These are phyloP conservation scores for Platichthys stellatus DNA, from an alignment of 2,113 vertebrate species.

Conservation along the genomic window DNA sequence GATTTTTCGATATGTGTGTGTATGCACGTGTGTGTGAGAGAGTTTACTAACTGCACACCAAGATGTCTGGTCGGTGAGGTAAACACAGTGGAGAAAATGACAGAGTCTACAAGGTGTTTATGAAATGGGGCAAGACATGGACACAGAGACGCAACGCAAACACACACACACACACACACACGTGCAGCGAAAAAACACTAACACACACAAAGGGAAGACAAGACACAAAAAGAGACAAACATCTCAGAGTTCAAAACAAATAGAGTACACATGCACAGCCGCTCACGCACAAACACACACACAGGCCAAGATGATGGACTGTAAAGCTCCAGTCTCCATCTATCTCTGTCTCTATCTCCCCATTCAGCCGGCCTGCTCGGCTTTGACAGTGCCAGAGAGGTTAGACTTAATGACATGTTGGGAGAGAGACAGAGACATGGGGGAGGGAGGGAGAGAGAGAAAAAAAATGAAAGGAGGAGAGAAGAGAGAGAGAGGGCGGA, in stretches of 20 bases:
- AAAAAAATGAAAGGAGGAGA: constrained; percentile 32
- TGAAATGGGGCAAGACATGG: constrained; percentile 68
- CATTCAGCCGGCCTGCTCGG: constrained; percentile 69
- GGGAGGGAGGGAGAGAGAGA: constrained; percentile 39
- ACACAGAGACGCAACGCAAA: constrained; percentile 49
- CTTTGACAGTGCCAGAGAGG: constrained; percentile 76
- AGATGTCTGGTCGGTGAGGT: constrained; percentile 77
- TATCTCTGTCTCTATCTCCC: constrained; percentile 70
- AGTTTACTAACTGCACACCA: constrained; percentile 79
- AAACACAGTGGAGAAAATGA: constrained; percentile 82
- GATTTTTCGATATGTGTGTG: constrained; percentile 43
- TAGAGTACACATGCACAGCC: constrained; percentile 27
- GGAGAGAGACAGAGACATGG: constrained; percentile 57
- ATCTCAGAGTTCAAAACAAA: constrained; percentile 59
- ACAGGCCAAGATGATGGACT: constrained; percentile 64
- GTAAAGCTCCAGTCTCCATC: constrained; percentile 65
- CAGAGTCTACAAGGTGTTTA: constrained; percentile 80
- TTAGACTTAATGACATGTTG: constrained; percentile 79
- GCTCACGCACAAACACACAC: constrained; percentile 31
- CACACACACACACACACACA: constrained; percentile 41
- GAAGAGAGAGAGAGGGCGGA: constrained; percentile 23
- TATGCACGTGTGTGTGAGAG: constrained; percentile 15
- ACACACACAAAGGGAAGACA: constrained; percentile 46
- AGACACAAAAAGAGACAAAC: constrained; percentile 63
- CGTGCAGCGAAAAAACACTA: constrained; percentile 42